phyloP scores from a whole-genome alignment of 2,888 invertebrate species.

The Hesperia comma region DNA sequence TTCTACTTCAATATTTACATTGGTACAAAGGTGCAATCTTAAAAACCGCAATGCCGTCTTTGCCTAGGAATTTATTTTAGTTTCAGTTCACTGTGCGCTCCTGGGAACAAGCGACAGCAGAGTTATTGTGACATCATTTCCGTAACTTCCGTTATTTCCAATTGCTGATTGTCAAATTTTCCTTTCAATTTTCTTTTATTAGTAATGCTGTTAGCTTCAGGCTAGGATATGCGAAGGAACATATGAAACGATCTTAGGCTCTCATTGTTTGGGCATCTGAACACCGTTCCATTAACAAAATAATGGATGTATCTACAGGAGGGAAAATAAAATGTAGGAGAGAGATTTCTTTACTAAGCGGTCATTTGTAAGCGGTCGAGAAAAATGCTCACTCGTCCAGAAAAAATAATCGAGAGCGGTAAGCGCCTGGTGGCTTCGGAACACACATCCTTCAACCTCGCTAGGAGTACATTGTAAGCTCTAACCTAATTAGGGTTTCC shows the following conservation, averaged over 20 bases:
- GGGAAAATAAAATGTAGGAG: slow-evolving; percentile 71
- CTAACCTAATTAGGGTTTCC: slow-evolving; percentile 29
- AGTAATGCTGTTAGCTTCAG: neutral
- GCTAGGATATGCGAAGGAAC: neutral
- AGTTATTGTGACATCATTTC: slow-evolving; percentile 3
- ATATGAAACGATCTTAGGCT: slow-evolving; percentile 44
- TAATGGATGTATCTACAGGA: slow-evolving; percentile 73
- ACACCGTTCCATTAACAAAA: slow-evolving; percentile 76
- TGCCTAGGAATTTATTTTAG: slow-evolving; percentile 25
- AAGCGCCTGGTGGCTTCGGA: slow-evolving; percentile 46
- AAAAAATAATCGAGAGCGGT: slow-evolving; percentile 71
- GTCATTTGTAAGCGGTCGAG: slow-evolving; percentile 79
- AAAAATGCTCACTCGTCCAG: slow-evolving; percentile 75
- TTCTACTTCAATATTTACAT: slow-evolving; percentile 9
- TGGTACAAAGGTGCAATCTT: slow-evolving; percentile 12
- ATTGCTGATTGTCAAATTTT: slow-evolving; percentile 3
- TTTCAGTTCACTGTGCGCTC: slow-evolving; percentile 14
- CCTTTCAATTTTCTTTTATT: slow-evolving; percentile 3
- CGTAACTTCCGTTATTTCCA: slow-evolving; percentile 4
- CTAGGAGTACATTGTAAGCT: slow-evolving; percentile 38
- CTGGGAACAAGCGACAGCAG: slow-evolving; percentile 7
- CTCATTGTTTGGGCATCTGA: slow-evolving; percentile 70
- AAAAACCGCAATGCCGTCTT: slow-evolving; percentile 26
- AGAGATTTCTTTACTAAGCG: slow-evolving; percentile 75
- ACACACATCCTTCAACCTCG: slow-evolving; percentile 44